A percentile compares a stretch with the other conserved stretches of the same genome.
phyloP scores from a whole-genome alignment of 2,888 invertebrate species.

The Agrotis ipsilon region DNA sequence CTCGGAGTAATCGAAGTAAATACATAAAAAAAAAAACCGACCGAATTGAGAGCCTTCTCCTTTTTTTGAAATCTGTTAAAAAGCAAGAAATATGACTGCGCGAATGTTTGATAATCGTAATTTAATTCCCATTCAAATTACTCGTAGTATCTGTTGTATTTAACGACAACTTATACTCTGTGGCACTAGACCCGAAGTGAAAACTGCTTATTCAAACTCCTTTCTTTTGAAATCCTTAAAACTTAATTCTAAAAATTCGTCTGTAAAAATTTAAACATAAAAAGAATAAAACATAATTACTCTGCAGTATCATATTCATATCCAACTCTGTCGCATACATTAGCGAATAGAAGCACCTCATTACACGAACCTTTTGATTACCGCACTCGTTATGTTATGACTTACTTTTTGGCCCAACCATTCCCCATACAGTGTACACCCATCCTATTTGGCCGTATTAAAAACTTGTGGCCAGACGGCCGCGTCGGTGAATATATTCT shows the following conservation, averaged over 20 bases:
- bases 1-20: too few species aligned
- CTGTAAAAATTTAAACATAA: neutral
- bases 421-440: conserved; percentile 72
- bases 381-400: conserved; percentile 83
- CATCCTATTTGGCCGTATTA: conserved; percentile 88
- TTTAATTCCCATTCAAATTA: too few species aligned
- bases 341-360: conserved; percentile 82
- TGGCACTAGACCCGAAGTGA: too few species aligned
- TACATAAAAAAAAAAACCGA: too few species aligned
- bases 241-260: neutral
- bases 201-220: too few species aligned
- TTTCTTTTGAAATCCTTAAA: neutral
- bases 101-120: too few species aligned
- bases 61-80: too few species aligned
- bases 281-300: neutral
- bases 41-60: too few species aligned
- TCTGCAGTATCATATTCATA: conserved; percentile 42
- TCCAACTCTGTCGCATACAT: conserved; percentile 67
- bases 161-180: too few species aligned
- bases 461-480: conserved; percentile 89
- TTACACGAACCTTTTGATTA: conserved; percentile 85
- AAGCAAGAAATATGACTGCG: too few species aligned
- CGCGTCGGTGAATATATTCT: conserved; percentile 78
- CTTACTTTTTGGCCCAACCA: conserved; percentile 84
- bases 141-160: too few species aligned